Base-by-base conservation (phyloP, 2,113 vertebrate genomes). In the Donacobius atricapilla region DNA sequence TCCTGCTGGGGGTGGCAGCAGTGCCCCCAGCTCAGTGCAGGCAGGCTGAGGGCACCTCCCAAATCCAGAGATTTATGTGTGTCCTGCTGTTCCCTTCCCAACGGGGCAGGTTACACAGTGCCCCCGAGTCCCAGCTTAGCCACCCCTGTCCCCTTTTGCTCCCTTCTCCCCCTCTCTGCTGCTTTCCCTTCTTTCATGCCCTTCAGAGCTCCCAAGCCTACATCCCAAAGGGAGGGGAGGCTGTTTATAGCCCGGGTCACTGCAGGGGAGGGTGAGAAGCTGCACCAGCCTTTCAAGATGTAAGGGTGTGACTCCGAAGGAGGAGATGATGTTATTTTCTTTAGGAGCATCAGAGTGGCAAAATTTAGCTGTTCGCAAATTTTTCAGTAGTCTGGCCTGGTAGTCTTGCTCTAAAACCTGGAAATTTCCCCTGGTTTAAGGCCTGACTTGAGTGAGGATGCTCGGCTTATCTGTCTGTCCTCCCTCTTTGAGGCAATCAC, bases 111-210 rank as follows among this genome's bases (percentile, higher is more conserved):
- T 21, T 30, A 4, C 40, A n/a, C 27, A 76, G 11, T 5, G 4
- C 1, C 5, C 35, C 39, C 1, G 0, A 11, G 16, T 4, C 30
- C 44, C 81, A 73, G n/a, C 54, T 19, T 0, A 31, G 24, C 47
- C 42, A 19, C 14, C 30, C 15, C 35, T 28, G 28, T 37, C 33
- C 9, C 35, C 19, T n/a, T 30, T 6, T 11, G n/a, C n/a, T 66
- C 68, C 68, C 33, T n/a, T 19, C 72, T 37, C 2, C 17, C 12
- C 4, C 10, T 40, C 45, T 31, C 60, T n/a, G 27, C 28, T 37
- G 21, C 63, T 31, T 61, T 60, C 22, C 35, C 17, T 8, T 65
- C 65, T 7, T 13, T 42, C 40, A 17, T 28, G 11, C 8, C 56
- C 44, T 27, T 1, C 16, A 10, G 73, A 61, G 30, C 72, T 70